Evolutionary conservation across 2,888 invertebrate species (phyloP), one percentile per base, ranked within the genome.

Genomic region (Ornithoptera priamus): DNA sequence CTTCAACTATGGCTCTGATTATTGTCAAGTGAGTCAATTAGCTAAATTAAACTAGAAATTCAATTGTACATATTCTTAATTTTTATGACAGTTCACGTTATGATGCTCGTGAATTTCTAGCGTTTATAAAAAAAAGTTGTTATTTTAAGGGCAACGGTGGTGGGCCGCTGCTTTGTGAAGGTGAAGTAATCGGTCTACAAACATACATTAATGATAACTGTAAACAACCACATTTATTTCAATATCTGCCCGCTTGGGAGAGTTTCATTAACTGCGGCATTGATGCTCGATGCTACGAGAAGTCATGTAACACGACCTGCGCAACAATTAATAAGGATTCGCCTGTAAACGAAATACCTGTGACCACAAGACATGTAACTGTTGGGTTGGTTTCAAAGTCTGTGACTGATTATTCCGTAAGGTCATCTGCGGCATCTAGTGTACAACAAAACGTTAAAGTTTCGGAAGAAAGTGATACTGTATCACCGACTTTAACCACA

Each of bases 111-210:
- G n/a, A n/a, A 18, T n/a, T 53, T 7, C 1, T 53, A 0, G 53
- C 53, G 53, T 53, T n/a, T 53, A 53, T 53, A n/a, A 53, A 53
- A 53, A n/a, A 18, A 18, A 18, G n/a, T n/a, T 18, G 20, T 15
- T 50, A 46, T 24, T 62, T 59, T 24, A 30, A 92, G 92, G 88
- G 88, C 57, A 91, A 89, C 75, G 82, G 85, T 50, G 92, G 92
- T 39, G 91, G 90, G 10, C 91, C 92, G 15, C 81, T 92, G 0
- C 75, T 92, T 56, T 92, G 92, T 74, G 86, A 86, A 30, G 77
- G 76, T 36, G 80, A 86, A 65, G 80, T 91, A 8, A 74, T 82
- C 36, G 92, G 86, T 20, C 71, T 90, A 12, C 92, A 92, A 77
- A 90, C 88, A 0, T 92, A 92, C 73, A 79, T 89, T 42, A 82